Evolutionary conservation across 2,888 invertebrate genomes (phyloP), one percentile per base, ranked within the genome.

Genomic region (Morpho deidamia): DNA sequence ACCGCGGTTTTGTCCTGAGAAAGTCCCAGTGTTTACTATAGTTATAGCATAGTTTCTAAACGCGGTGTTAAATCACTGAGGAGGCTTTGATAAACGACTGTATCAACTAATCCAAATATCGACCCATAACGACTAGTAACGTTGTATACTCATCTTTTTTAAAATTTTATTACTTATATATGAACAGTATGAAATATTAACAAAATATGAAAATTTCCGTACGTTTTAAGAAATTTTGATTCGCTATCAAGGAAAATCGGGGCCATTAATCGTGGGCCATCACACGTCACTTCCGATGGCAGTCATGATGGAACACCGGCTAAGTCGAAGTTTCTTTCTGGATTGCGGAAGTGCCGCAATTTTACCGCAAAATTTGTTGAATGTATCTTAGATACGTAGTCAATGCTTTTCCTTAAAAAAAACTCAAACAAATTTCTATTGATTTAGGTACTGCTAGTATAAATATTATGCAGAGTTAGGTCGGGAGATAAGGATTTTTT

Each of bases 291-390:
- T 40, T 49, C 49, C 49, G 48, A 12, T 34, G 37, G 51, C 55
- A 51, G 51, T 39, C 55, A 44, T 55, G 51, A 51, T 47, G 35
- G 51, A 51, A 42, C 37, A 34, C 51, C 55, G 55, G 51, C 33
- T 51, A 35, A 40, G 34, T 42, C 51, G 34, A 40, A 44, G 43
- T 44, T 55, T 46, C 46, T 51, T 37, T 49, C 12, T 14, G 42
- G 49, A 42, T 35, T 42, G 10, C 49, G 49, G 49, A 49, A 49
- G 35, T 49, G 35, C 34, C 35, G 14, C 42, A 42, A 49, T 49
- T 49, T 49, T 42, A 42, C 34, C 41, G 42, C 42, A 42, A 12
- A 35, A 10, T 11, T 47, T 40, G 11, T 10, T 11, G 39, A 39
- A 11, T 39, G 11, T 39, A 39, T 11, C n/a, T 39, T 39, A 11